Evolutionary conservation across 2,797 vertebrate species (phyloP).

Genomic region (Crypturellus tataupa): DNA sequence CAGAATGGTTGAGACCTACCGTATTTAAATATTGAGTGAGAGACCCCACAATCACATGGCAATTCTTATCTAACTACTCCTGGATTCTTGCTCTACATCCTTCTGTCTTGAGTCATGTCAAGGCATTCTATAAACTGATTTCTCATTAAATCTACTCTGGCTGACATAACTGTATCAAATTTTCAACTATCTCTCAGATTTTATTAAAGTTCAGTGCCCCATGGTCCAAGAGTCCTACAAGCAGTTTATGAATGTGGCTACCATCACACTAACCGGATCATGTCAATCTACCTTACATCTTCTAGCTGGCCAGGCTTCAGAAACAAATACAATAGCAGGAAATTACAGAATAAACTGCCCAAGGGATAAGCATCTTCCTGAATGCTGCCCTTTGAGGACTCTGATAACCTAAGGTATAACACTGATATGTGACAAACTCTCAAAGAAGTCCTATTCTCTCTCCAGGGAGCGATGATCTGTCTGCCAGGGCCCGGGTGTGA

Average conservation of each 20-base stretch:
- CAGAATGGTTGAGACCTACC: not conserved
- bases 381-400: not conserved
- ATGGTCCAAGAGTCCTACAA: not conserved
- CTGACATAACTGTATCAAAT: not conserved
- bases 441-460: not conserved
- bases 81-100: not conserved
- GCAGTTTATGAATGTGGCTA: not conserved
- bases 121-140: not conserved
- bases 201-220: rapidly evolving
- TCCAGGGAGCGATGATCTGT: not conserved
- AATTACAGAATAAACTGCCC: not conserved
- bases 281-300: not conserved
- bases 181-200: not conserved
- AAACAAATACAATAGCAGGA: not conserved
- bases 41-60: not conserved
- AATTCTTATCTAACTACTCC: not conserved
- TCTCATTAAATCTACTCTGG: not conserved
- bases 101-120: not conserved
- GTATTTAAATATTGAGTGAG: not conserved
- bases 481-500: conserved; percentile 11
- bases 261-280: not conserved
- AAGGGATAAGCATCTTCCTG: not conserved
- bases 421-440: not conserved
- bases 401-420: not conserved
- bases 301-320: not conserved